A percentile compares a stretch with the other conserved stretches of the same genome.
phyloP scores from a whole-genome alignment of 2,888 invertebrate species.

The Noctua comes region DNA sequence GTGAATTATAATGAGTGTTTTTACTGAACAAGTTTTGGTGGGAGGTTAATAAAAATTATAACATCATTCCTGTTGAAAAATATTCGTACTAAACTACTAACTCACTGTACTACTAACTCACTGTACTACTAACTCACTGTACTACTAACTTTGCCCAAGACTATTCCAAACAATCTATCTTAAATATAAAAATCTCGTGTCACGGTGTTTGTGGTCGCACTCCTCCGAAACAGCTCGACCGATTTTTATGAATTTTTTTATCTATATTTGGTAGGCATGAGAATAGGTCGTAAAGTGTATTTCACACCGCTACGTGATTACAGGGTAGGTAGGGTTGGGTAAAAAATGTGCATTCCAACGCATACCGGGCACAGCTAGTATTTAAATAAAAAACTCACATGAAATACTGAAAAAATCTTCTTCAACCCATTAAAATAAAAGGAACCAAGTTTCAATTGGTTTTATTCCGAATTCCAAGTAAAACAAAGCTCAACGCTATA shows the following conservation, averaged over 20 bases:
- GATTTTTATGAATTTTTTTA: too few relatives aligned
- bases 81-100: background rate
- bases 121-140: background rate
- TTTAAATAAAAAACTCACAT: background rate
- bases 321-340: too few relatives aligned
- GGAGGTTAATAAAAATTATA: background rate
- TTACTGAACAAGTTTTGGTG: background rate
- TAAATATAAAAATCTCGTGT: too few relatives aligned
- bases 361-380: too few relatives aligned
- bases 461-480: background rate
- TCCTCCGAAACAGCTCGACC: too few relatives aligned
- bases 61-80: background rate
- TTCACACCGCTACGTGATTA: too few relatives aligned
- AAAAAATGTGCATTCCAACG: too few relatives aligned
- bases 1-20: background rate
- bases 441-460: background rate
- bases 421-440: constrained; percentile 8
- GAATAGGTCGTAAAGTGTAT: too few relatives aligned
- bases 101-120: background rate
- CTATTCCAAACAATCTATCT: background rate
- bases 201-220: too few relatives aligned
- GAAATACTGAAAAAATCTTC: background rate
- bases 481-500: constrained; percentile 12
- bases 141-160: background rate
- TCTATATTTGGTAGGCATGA: too few relatives aligned